phyloP scores from a whole-genome alignment of 2,113 vertebrate species.

The Heterocephalus glaber region DNA sequence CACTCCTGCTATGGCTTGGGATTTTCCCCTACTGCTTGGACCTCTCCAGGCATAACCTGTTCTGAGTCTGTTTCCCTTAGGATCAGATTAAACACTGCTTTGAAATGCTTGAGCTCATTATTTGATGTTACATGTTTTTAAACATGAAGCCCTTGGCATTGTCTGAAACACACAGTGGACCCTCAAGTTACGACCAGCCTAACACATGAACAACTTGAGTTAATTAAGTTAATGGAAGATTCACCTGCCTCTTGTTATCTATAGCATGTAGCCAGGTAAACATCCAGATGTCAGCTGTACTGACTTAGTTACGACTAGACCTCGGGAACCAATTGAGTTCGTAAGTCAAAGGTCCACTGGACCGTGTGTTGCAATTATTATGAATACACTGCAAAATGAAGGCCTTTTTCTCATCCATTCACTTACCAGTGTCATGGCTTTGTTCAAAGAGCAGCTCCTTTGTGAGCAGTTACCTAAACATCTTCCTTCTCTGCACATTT shows the following conservation, averaged over 20 bases:
- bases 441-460: not conserved
- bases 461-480: not conserved
- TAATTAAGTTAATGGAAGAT: too few species aligned
- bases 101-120: not conserved
- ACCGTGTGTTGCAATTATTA: not conserved
- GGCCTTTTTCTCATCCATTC: not conserved
- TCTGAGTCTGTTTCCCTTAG: not conserved
- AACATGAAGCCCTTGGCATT: not conserved
- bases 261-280: too few species aligned
- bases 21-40: not conserved
- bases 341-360: too few species aligned
- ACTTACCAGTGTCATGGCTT: not conserved
- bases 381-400: not conserved
- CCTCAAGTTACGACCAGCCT: too few species aligned
- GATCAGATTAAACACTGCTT: not conserved
- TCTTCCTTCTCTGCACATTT: not conserved
- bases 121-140: not conserved
- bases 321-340: too few species aligned
- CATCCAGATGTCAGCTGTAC: too few species aligned
- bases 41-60: not conserved
- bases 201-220: too few species aligned
- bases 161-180: not conserved
- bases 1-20: fast-evolving
- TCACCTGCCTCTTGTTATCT: too few species aligned
- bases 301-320: too few species aligned